phyloP scores from a whole-genome alignment of 2,113 vertebrate genomes.

The Choloepus hoffmanni region DNA sequence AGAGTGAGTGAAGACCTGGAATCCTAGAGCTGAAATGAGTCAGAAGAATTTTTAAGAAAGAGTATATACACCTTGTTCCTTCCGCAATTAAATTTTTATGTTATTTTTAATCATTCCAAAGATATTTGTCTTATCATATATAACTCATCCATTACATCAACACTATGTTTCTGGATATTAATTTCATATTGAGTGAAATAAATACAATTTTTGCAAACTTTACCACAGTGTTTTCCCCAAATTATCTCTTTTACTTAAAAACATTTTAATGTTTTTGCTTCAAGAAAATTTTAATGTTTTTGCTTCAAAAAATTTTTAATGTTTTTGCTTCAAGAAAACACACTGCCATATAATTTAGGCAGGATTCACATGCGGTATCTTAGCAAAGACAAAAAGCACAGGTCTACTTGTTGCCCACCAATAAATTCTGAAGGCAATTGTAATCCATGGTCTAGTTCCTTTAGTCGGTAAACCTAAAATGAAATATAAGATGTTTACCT shows the following conservation, averaged over 20 bases:
- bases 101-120: not conserved
- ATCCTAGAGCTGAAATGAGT: not conserved
- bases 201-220: not conserved
- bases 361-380: not conserved
- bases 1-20: not conserved
- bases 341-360: not conserved
- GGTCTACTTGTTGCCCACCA: not conserved
- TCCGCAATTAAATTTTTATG: not conserved
- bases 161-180: too few species aligned
- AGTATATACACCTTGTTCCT: not conserved
- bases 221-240: not conserved
- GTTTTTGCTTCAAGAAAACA: not conserved
- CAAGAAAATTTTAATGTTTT: not conserved
- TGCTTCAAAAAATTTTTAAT: not conserved
- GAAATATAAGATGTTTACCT: constrained; percentile 1
- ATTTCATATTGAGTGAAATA: not conserved
- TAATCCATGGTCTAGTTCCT: not conserved
- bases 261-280: not conserved
- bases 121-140: not conserved
- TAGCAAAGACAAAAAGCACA: not conserved
- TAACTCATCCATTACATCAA: not conserved
- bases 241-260: not conserved
- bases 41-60: not conserved
- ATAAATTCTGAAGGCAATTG: not conserved
- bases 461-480: not conserved